Evolutionary conservation across 2,113 vertebrate genomes (phyloP).

Genomic region (Loxodonta africana): DNA sequence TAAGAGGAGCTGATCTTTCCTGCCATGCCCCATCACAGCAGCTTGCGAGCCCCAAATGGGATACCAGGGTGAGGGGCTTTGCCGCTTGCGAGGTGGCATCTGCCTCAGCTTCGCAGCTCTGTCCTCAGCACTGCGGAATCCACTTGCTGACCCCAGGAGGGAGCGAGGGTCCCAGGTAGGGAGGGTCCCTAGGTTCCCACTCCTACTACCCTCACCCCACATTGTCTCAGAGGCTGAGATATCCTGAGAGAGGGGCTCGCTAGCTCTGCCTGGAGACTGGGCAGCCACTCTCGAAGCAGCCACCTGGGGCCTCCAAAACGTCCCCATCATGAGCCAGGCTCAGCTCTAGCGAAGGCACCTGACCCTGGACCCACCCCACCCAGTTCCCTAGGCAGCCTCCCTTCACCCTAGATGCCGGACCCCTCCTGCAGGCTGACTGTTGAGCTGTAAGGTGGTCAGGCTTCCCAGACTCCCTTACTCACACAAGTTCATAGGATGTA

Average conservation of each 20-base stretch:
- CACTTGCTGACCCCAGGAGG: neutral
- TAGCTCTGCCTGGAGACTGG: too few species aligned
- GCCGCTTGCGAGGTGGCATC: neutral
- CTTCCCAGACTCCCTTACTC: neutral
- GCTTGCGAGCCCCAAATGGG: neutral
- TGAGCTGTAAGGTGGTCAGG: neutral
- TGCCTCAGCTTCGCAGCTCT: neutral
- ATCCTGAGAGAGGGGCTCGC: too few species aligned
- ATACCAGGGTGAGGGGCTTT: neutral
- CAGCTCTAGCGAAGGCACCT: too few species aligned
- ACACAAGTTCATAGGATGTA: neutral
- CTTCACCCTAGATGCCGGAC: too few species aligned
- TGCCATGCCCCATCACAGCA: neutral
- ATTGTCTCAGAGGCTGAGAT: too few species aligned
- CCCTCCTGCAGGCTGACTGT: neutral
- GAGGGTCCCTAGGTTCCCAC: neutral
- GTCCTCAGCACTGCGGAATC: neutral
- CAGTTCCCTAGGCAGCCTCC: neutral
- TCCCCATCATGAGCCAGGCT: too few species aligned
- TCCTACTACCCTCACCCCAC: too few species aligned
- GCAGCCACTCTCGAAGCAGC: too few species aligned
- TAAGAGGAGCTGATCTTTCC: neutral
- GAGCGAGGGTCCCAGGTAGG: neutral
- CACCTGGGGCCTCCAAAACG: too few species aligned
- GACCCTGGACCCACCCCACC: neutral